Evolutionary conservation across 2,113 vertebrate genomes (phyloP).

Genomic region (Festucalex cinctus): DNA sequence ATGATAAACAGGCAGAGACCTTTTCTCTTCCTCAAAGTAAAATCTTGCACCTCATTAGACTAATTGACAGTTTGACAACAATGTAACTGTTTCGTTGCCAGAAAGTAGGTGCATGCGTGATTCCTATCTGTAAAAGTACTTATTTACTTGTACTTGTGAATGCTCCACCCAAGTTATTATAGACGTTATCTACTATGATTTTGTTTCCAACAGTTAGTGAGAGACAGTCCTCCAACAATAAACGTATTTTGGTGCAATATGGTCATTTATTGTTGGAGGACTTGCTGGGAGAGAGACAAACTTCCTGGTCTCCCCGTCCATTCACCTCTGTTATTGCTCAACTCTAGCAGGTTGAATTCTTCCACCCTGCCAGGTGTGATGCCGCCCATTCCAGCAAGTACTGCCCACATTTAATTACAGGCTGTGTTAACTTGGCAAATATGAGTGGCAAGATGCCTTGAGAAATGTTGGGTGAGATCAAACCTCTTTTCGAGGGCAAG

Average conservation of each 20-base stretch:
- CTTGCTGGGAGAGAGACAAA: no score
- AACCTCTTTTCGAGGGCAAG: slow-evolving; percentile 6
- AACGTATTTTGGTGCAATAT: no score
- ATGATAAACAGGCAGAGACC: no score
- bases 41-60: neutral
- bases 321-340: neutral
- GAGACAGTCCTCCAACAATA: no score
- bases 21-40: no score
- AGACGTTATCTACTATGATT: neutral
- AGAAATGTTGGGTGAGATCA: slow-evolving; percentile 32
- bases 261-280: no score
- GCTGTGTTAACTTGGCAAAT: slow-evolving; percentile 19
- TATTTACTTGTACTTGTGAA: neutral
- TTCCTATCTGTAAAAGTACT: neutral
- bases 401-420: slow-evolving; percentile 37
- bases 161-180: neutral
- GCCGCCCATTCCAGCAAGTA: slow-evolving; percentile 16
- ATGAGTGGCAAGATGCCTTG: slow-evolving; percentile 11
- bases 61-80: neutral
- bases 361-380: slow-evolving; percentile 17
- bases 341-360: no score
- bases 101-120: neutral
- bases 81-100: neutral
- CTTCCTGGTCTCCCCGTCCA: slow-evolving; percentile 25
- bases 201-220: neutral